A percentile compares a stretch with the other conserved stretches of the same genome.
phyloP scores from a whole-genome alignment of 1,140 invertebrate genomes.

The Nixonia krombeini region DNA sequence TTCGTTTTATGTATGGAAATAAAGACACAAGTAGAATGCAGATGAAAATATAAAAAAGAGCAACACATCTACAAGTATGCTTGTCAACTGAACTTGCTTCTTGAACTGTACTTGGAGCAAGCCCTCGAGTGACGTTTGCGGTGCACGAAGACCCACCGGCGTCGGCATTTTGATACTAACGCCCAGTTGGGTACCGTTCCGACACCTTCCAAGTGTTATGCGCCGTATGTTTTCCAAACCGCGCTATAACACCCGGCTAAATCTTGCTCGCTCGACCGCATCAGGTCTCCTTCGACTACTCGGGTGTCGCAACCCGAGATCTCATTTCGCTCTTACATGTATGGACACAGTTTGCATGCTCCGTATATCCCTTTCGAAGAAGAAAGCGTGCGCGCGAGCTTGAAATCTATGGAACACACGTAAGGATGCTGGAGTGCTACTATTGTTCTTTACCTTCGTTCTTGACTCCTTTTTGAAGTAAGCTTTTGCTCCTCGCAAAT shows the following conservation, averaged over 20 bases:
- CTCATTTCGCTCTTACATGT: conserved; percentile 32
- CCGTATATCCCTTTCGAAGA: background rate
- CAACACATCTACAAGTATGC: no score
- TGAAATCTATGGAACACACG: background rate
- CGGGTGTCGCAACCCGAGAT: conserved; percentile 53
- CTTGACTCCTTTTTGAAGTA: no score
- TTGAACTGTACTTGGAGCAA: conserved; percentile 30
- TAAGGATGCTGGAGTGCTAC: no score
- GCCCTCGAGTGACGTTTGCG: conserved; percentile 39
- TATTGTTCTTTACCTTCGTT: no score
- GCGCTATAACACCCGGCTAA: conserved; percentile 48
- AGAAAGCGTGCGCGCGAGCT: background rate
- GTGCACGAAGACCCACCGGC: conserved; percentile 45
- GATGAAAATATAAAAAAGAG: no score
- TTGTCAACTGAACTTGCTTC: conserved; percentile 14
- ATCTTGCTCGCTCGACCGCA: conserved; percentile 50
- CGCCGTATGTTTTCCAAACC: conserved; percentile 47
- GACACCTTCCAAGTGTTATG: conserved; percentile 65
- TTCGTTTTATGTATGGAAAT: no score
- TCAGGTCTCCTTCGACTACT: conserved; percentile 50
- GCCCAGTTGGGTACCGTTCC: conserved; percentile 29
- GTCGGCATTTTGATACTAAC: conserved; percentile 49
- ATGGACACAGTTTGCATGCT: conserved; percentile 26
- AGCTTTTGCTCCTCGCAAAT: no score
- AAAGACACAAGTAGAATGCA: no score